Evolutionary conservation across 2,888 invertebrate species (phyloP), one percentile per base, ranked within the genome.

Genomic region (Chloromyia formosa): DNA sequence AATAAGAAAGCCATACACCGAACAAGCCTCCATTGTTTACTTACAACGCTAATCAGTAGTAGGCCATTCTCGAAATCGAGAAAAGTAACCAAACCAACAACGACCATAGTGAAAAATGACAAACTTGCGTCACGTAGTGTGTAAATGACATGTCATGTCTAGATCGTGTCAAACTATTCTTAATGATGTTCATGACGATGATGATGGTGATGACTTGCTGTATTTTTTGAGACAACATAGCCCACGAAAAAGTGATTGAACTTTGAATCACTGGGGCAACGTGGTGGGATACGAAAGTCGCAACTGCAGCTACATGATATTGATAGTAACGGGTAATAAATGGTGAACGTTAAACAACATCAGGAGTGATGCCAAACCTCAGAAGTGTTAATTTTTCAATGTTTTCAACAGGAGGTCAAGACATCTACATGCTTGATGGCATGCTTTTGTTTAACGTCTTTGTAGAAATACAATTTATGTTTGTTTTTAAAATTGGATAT

Each of bases 121-220:
- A 61, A 60, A 73, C 73, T 73, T 61, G 20, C 60, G 73, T 61
- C 73, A 73, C 73, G 73, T 73, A 73, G 73, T 61, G 73, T 61
- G 73, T 73, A 73, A 73, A 73, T 60, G 73, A 73, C 73, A 61
- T 73, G 73, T 73, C 61, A 61, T 73, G 73, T 73, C 73, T 58
- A 40, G 61, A 73, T 73, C 61, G 49, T 61, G 73, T 73, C 73
- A 73, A 73, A 73, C 45, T 45, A 40, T 61, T 73, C 20, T 58
- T 49, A 22, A 73, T 61, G 58, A 49, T 27, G 68, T 10, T 40
- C 12, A 49, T 53, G 69, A 60, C 45, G 73, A 16, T 60, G 73
- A 53, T 14, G 73, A 60, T 72, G n/a, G n/a, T n/a, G 72, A 61
- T 73, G 73, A 73, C 73, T 73, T 73, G 73, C 73, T 61, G 71